Percentiles rank a stretch among this genome's conserved stretches.
phyloP scores from a whole-genome alignment of 2,797 vertebrate genomes.

The Borostomias antarcticus region DNA sequence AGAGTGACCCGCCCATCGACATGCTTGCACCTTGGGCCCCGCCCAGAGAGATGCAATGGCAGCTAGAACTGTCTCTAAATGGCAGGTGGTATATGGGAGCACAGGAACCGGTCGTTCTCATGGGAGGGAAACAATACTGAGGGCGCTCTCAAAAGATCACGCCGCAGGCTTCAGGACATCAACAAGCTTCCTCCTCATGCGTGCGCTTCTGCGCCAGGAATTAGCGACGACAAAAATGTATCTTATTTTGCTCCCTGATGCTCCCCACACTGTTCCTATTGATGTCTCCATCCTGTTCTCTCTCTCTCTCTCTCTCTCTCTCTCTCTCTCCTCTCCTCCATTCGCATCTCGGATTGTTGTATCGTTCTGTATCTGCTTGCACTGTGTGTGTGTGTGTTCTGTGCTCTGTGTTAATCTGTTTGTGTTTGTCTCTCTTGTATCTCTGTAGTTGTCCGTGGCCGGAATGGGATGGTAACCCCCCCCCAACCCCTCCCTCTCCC shows the following conservation, averaged over 20 bases:
- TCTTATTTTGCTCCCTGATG: too few relatives aligned
- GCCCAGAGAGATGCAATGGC: too few relatives aligned
- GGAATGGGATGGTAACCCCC: constrained; percentile 69
- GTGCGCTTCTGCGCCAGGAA: neutral
- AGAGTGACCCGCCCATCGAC: too few relatives aligned
- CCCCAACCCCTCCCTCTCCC: neutral
- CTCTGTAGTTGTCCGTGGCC: constrained; percentile 67
- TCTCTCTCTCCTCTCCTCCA: neutral
- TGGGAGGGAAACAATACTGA: too few relatives aligned
- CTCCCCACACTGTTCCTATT: too few relatives aligned
- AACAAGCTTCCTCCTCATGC: neutral
- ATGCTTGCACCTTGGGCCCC: too few relatives aligned
- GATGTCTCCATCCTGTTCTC: too few relatives aligned
- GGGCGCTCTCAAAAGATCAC: too few relatives aligned
- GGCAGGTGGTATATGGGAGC: neutral
- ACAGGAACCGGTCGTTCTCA: too few relatives aligned
- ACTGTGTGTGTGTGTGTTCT: constrained; percentile 45
- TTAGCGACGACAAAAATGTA: neutral
- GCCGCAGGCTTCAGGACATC: too few relatives aligned
- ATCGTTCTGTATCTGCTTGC: neutral
- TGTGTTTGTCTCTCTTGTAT: constrained; percentile 55
- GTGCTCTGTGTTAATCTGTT: constrained; percentile 16
- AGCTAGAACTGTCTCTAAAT: neutral
- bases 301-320: neutral
- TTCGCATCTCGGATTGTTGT: neutral